Evolutionary conservation across 2,113 vertebrate species (phyloP), one percentile per base, ranked within the genome.

Genomic region (Macroglossus sobrinus): DNA sequence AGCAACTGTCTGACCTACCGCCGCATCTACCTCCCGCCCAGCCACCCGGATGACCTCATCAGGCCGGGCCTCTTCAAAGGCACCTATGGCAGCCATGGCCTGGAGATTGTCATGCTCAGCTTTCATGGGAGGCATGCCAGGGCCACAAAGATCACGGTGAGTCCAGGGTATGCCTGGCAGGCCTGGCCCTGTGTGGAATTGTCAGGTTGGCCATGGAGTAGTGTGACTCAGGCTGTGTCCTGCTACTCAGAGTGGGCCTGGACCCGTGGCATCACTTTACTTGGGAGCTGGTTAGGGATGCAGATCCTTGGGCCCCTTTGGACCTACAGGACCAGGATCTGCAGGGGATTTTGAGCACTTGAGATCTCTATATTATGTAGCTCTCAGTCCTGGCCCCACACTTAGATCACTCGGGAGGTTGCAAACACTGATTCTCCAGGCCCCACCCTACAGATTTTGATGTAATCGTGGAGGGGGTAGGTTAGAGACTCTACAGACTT

Each of bases 1-100:
- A 99, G 99, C 98, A 99, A 99, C 98, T 99, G 99, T 98, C 98
- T 99, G 98, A 99, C 99, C 0, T 99, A 99, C 98, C 99, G 99
- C 82, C 99, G 99, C 95, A 99, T 99, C 98, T 99, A 99, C 98
- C 99, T 99, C 97, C 99, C 99, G 6, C 99, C 99, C 5, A 94
- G 93, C 89, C 98, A 96, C 97, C 99, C 99, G 0, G 98, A 99
- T 0, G 99, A 99, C 97, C 99, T 99, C 96, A 98, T 99, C 95
- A 97, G 98, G 92, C 99, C 99, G 0, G 99, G 99, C 61, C 99
- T 99, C 92, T 99, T 99, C 98, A 99, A 99, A 96, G 99, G 99
- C 53, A 99, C 99, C 0, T 99, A 99, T 0, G 99, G 99, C 61
- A 99, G 99, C 98, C 99, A 99, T 0, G 99, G 99, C 22, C 98